These are phyloP conservation scores for Callosobruchus maculatus DNA, from an alignment of 2,888 invertebrate genomes.

Conservation along the genomic window DNA sequence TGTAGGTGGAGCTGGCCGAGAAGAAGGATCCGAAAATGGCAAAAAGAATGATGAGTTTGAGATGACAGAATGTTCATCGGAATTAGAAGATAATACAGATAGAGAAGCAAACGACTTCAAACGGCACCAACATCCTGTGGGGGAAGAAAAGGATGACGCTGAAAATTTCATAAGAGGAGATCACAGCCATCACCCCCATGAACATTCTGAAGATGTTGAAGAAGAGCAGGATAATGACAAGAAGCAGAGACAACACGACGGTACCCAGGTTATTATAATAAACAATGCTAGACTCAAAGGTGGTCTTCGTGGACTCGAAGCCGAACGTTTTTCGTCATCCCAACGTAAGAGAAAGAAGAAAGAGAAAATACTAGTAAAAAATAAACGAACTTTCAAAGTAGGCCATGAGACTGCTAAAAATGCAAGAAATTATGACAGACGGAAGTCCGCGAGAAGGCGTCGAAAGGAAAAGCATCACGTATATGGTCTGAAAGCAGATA, in stretches of 20 bases:
- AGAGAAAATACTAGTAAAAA: background rate
- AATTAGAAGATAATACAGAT: background rate
- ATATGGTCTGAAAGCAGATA: background rate
- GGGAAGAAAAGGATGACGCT: background rate
- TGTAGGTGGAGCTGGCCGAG: no score
- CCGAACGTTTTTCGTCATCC: background rate
- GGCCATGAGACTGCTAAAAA: background rate
- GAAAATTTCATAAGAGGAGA: background rate
- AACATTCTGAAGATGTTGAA: background rate
- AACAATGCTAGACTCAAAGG: slow-evolving; percentile 1
- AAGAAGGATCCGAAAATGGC: background rate
- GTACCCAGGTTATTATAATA: slow-evolving; percentile 6
- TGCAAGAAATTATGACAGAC: background rate
- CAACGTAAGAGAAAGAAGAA: background rate
- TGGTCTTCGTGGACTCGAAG: background rate
- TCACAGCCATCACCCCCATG: background rate
- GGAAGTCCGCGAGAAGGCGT: background rate
- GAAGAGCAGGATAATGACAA: background rate
- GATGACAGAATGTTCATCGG: background rate
- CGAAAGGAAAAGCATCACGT: background rate
- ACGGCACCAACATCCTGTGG: background rate
- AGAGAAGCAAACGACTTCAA: background rate
- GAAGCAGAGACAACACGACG: background rate
- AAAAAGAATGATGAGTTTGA: background rate
- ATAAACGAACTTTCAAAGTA: background rate